Conservation (phyloP, 2,797 vertebrate species). For the Malacoctenus gilli region DNA sequence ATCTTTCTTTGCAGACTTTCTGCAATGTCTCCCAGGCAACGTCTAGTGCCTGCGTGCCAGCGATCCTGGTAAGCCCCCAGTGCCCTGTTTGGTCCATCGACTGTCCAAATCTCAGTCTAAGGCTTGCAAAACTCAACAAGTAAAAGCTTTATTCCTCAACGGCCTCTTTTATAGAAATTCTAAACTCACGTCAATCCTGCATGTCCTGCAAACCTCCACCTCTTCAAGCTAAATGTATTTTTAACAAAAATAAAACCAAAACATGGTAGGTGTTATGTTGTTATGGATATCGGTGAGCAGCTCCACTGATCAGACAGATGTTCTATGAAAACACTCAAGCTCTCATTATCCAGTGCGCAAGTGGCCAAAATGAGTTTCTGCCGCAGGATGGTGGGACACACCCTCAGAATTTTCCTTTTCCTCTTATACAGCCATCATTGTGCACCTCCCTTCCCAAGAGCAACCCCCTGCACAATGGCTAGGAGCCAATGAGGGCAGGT, state of each 20-base stretch:
- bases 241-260: conserved; percentile 59
- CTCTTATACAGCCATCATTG: too few species aligned
- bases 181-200: conserved; percentile 56
- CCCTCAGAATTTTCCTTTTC: too few species aligned
- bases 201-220: conserved; percentile 59
- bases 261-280: conserved; percentile 51
- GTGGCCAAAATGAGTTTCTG: too few species aligned
- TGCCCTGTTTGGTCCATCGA: conserved; percentile 24
- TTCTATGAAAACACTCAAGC: conserved; percentile 47
- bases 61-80: conserved; percentile 31
- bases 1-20: too few species aligned
- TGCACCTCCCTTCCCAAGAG: too few species aligned
- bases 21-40: too few species aligned
- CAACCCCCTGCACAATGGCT: too few species aligned
- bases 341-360: conserved; percentile 57
- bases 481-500: too few species aligned
- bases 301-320: conserved; percentile 51
- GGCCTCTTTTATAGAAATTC: conserved; percentile 58
- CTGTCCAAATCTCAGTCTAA: conserved; percentile 50
- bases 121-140: conserved; percentile 57
- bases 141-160: conserved; percentile 46
- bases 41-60: not conserved
- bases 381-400: too few species aligned
- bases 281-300: conserved; percentile 41
- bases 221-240: conserved; percentile 55